phyloP scores from a whole-genome alignment of 2,113 vertebrate species.

The Ceyx melanurus region DNA sequence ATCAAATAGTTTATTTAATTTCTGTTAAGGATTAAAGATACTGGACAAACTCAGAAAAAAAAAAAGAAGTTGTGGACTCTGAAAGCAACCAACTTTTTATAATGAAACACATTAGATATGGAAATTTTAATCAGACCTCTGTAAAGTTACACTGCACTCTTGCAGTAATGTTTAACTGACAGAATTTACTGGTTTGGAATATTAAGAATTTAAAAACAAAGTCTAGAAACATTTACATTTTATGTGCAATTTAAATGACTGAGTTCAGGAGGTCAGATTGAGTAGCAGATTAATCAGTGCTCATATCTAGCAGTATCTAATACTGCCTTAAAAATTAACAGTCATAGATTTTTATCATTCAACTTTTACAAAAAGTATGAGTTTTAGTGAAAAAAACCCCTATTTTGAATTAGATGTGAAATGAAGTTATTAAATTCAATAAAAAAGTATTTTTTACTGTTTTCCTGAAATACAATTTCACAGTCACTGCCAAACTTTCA shows the following conservation, averaged over 20 bases:
- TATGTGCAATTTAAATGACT: too few species aligned
- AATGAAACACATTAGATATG: slow-evolving; percentile 6
- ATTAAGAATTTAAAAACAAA: background rate
- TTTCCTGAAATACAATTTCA: too few species aligned
- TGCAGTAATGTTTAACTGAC: background rate
- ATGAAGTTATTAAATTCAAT: too few species aligned
- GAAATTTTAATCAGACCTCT: slow-evolving; percentile 3
- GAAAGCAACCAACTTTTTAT: background rate
- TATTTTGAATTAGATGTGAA: too few species aligned
- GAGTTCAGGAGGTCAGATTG: too few species aligned
- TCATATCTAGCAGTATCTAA: background rate
- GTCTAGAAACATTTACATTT: background rate
- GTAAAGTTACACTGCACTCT: background rate
- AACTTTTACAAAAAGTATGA: background rate
- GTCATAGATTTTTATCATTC: background rate
- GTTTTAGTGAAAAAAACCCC: background rate
- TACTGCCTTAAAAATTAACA: background rate
- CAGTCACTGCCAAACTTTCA: too few species aligned
- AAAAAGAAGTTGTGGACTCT: background rate
- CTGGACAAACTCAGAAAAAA: background rate
- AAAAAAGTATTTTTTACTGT: too few species aligned
- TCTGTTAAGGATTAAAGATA: background rate
- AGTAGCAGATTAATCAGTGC: background rate
- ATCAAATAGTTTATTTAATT: background rate
- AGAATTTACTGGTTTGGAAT: background rate